Conservation (phyloP, 2,888 invertebrate genomes). For the Dastarcus helophoroides region DNA sequence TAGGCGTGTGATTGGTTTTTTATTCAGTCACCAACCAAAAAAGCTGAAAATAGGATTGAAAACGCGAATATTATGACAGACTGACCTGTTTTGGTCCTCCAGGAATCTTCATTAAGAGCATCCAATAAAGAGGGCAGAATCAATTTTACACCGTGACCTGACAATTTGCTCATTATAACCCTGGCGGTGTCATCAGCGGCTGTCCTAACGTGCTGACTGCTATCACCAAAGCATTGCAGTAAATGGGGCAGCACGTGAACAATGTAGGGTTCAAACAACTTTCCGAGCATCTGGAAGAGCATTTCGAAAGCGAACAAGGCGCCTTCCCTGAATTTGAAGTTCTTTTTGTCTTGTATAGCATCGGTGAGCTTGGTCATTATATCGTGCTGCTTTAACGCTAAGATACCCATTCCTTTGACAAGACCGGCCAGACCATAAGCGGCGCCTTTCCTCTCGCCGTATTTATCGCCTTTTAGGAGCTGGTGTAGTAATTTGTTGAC, state of each 20-base stretch:
- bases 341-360: constrained; percentile 95
- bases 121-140: constrained; percentile 87
- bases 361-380: constrained; percentile 89
- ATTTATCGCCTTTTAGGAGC: constrained; percentile 81
- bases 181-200: constrained; percentile 95
- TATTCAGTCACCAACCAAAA: too few relatives aligned
- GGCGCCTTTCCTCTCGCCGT: constrained; percentile 88
- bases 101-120: constrained; percentile 94
- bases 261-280: constrained; percentile 97
- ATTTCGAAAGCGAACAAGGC: constrained; percentile 97
- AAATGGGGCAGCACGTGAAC: constrained; percentile 93
- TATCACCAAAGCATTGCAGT: constrained; percentile 90
- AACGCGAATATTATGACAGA: too few relatives aligned
- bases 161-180: constrained; percentile 89
- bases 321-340: constrained; percentile 86
- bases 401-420: constrained; percentile 93
- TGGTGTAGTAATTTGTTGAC: constrained; percentile 79
- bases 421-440: constrained; percentile 95
- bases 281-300: constrained; percentile 87
- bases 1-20: too few relatives aligned
- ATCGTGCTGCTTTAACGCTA: constrained; percentile 88
- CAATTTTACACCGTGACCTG: constrained; percentile 94
- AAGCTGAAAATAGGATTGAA: too few relatives aligned
- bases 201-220: constrained; percentile 86
- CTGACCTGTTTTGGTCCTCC: constrained; percentile 97